Evolutionary conservation across 2,888 invertebrate genomes (phyloP).

Genomic region (Agrotis ipsilon): DNA sequence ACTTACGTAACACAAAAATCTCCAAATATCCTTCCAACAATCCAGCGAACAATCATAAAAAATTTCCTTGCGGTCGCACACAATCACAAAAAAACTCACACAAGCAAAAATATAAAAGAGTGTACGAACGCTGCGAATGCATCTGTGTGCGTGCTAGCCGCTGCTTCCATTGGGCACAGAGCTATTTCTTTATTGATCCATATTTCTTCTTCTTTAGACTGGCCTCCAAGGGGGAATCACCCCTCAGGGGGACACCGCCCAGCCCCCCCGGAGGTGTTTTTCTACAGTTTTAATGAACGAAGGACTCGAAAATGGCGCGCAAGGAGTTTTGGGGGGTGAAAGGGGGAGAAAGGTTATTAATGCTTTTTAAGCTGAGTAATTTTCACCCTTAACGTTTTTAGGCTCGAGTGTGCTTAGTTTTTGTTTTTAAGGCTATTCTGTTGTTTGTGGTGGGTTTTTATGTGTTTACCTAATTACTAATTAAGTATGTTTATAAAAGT

Average conservation of each 20-base stretch:
- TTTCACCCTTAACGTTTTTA: conserved; percentile 82
- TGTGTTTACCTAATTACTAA: conserved; percentile 61
- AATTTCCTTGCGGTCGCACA: conserved; percentile 74
- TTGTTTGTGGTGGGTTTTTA: conserved; percentile 60
- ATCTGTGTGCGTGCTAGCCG: conserved; percentile 86
- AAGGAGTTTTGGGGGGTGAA: conserved; percentile 77
- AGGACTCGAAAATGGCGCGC: conserved; percentile 81
- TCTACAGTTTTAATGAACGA: conserved; percentile 90
- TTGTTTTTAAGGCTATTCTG: conserved; percentile 71
- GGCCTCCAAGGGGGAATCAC: conserved; percentile 74
- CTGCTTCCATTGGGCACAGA: conserved; percentile 89
- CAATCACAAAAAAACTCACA: conserved; percentile 64
- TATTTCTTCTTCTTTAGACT: conserved; percentile 91
- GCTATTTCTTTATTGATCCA: conserved; percentile 92
- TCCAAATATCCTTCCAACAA: conserved; percentile 58
- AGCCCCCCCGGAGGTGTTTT: conserved; percentile 84
- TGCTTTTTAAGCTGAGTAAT: conserved; percentile 89
- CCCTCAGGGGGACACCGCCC: conserved; percentile 56
- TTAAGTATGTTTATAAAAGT: conserved; percentile 54
- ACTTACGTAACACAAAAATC: conserved; percentile 39
- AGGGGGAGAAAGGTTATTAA: conserved; percentile 86
- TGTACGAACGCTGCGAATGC: conserved; percentile 68
- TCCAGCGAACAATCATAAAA: conserved; percentile 64
- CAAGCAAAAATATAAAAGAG: conserved; percentile 64
- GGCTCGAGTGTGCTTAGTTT: conserved; percentile 70